These are phyloP conservation scores for Brachynemurus nebulosus DNA, from an alignment of 2,888 invertebrate genomes.

Conservation along the genomic window DNA sequence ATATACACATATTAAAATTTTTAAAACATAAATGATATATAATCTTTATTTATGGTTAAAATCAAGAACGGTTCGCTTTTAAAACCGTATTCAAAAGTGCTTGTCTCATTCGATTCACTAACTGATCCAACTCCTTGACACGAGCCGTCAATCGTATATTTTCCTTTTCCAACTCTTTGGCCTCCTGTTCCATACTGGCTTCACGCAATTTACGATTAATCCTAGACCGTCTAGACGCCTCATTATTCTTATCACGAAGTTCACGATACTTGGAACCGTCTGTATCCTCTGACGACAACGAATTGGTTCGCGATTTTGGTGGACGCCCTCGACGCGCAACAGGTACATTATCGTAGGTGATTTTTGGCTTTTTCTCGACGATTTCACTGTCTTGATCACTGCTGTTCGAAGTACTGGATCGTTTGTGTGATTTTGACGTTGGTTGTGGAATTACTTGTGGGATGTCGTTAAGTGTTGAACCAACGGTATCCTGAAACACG, in stretches of 20 bases:
- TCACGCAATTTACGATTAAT: slow-evolving; percentile 53
- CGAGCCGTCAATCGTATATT: slow-evolving; percentile 49
- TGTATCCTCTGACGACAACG: slow-evolving; percentile 30
- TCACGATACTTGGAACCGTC: slow-evolving; percentile 46
- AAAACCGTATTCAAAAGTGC: slow-evolving; percentile 50
- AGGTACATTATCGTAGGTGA: not conserved
- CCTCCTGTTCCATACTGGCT: slow-evolving; percentile 31
- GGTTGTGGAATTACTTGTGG: not conserved
- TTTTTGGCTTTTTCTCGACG: not conserved
- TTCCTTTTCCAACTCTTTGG: slow-evolving; percentile 41
- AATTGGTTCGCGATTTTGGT: slow-evolving; percentile 36
- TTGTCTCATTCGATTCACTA: slow-evolving; percentile 48
- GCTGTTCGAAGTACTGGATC: not conserved
- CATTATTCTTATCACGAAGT: slow-evolving; percentile 62
- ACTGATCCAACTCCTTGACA: slow-evolving; percentile 52
- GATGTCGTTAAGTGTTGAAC: not conserved
- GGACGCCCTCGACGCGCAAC: slow-evolving; percentile 36
- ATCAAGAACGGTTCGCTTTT: slow-evolving; percentile 26
- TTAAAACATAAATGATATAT: not conserved
- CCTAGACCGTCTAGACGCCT: slow-evolving; percentile 59
- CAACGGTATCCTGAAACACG: not conserved
- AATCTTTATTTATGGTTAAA: too few relatives aligned
- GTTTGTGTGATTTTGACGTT: not conserved
- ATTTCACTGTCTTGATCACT: too few relatives aligned
- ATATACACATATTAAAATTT: not conserved